phyloP scores from a whole-genome alignment of 2,888 invertebrate species.

The Ptycholaimellus sp. region DNA sequence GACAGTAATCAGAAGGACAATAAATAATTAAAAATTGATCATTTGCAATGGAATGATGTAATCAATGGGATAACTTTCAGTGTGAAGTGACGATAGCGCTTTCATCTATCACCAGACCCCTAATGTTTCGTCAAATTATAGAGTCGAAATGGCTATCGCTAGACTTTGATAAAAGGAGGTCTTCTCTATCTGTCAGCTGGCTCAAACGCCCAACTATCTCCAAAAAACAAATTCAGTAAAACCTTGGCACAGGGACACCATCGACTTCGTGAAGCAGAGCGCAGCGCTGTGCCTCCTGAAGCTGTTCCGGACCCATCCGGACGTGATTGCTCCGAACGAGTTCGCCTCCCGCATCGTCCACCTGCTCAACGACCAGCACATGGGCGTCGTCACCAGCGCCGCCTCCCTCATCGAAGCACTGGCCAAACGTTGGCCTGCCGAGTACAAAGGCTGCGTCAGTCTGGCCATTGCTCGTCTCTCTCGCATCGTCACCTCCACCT shows the following conservation, averaged over 20 bases:
- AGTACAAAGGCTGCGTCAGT: constrained; percentile 95
- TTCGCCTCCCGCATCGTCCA: constrained; percentile 98
- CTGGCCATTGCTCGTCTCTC: constrained; percentile 86
- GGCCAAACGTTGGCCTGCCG: constrained; percentile 92
- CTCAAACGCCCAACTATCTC: too few relatives aligned
- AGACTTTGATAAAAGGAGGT: too few relatives aligned
- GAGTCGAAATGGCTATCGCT: too few relatives aligned
- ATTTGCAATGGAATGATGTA: too few relatives aligned
- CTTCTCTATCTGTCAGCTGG: too few relatives aligned
- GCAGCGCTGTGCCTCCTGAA: constrained; percentile 84
- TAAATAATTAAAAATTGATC: too few relatives aligned
- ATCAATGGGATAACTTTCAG: too few relatives aligned
- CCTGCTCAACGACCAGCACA: constrained; percentile 88
- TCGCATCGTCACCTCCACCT: constrained; percentile 78
- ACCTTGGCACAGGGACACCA: constrained; percentile 87
- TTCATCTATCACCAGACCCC: too few relatives aligned
- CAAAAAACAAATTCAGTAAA: too few relatives aligned
- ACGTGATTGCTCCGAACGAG: constrained; percentile 73
- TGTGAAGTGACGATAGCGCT: too few relatives aligned
- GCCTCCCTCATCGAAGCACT: constrained; percentile 90
- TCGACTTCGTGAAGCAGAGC: constrained; percentile 97
- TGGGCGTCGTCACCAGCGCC: constrained; percentile 97
- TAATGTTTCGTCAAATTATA: too few relatives aligned
- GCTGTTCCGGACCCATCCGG: constrained; percentile 74
- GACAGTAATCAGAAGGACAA: not conserved